phyloP scores from a whole-genome alignment of 2,888 invertebrate species.

The Lobophora halterata region DNA sequence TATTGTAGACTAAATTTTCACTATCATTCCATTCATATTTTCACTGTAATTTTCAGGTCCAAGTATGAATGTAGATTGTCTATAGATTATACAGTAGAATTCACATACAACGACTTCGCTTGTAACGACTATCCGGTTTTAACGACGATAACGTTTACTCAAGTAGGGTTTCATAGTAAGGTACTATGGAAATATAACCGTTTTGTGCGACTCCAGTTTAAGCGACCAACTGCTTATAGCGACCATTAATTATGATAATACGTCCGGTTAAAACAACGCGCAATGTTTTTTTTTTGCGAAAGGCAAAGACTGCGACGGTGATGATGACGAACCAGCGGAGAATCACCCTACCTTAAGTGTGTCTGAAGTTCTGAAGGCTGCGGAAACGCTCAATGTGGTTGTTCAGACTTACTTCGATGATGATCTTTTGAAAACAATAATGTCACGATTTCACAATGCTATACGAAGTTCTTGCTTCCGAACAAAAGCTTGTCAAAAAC shows the following conservation, averaged over 20 bases:
- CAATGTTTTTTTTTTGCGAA: too few relatives aligned
- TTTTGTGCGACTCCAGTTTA: too few relatives aligned
- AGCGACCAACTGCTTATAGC: too few relatives aligned
- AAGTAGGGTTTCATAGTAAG: too few relatives aligned
- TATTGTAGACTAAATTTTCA: too few relatives aligned
- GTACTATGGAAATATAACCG: too few relatives aligned
- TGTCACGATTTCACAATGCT: conserved; percentile 30
- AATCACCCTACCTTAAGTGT: conserved; percentile 24
- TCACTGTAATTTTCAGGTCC: too few relatives aligned
- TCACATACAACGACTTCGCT: background rate
- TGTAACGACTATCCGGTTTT: background rate
- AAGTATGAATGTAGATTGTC: too few relatives aligned
- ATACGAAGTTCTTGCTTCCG: conserved; percentile 29
- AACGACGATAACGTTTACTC: background rate
- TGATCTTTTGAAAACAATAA: conserved; percentile 30
- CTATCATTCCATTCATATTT: too few relatives aligned
- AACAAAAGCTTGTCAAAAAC: conserved; percentile 27
- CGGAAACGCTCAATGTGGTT: conserved; percentile 27
- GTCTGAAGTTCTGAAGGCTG: conserved; percentile 29
- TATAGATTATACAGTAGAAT: too few relatives aligned
- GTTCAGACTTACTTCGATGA: conserved; percentile 32
- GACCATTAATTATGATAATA: too few relatives aligned
- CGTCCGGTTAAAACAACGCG: too few relatives aligned
- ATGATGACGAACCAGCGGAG: conserved; percentile 28
- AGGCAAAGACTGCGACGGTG: conserved; percentile 29